Percentiles rank a stretch among this genome's conserved stretches.
These are phyloP conservation scores for Corythornis cristatus DNA, from an alignment of 2,113 vertebrate species.

Conservation along the genomic window DNA sequence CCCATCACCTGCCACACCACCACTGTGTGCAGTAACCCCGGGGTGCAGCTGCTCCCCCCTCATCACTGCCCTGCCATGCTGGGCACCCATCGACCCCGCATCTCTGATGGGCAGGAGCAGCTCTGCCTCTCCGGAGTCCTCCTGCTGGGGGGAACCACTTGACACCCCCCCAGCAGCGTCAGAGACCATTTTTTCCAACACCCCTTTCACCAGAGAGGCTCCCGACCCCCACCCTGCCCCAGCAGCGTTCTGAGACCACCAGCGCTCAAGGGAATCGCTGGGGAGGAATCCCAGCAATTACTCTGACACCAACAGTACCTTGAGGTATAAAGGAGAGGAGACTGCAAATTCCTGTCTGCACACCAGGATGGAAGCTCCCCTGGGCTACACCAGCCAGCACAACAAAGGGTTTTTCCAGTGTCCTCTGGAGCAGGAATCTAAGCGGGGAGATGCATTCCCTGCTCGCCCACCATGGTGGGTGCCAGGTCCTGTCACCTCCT, in stretches of 20 bases:
- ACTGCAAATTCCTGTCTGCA: neutral
- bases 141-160: neutral
- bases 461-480: accelerated
- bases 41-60: neutral
- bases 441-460: neutral
- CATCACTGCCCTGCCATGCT: accelerated
- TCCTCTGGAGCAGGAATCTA: neutral
- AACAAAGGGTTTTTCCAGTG: neutral
- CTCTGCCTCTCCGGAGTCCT: neutral
- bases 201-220: accelerated
- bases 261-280: neutral
- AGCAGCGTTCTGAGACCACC: neutral
- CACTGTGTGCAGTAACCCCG: neutral
- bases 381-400: neutral
- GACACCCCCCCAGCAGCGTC: accelerated
- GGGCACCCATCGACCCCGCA: neutral
- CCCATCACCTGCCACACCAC: neutral
- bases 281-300: neutral
- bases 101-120: neutral
- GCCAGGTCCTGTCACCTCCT: neutral
- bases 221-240: neutral
- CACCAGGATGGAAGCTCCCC: neutral
- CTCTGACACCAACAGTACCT: slow-evolving; percentile 30
- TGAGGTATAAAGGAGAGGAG: slow-evolving; percentile 37
- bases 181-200: accelerated